Base-by-base conservation (phyloP, 2,888 invertebrate genomes). In the Blera fallax region DNA sequence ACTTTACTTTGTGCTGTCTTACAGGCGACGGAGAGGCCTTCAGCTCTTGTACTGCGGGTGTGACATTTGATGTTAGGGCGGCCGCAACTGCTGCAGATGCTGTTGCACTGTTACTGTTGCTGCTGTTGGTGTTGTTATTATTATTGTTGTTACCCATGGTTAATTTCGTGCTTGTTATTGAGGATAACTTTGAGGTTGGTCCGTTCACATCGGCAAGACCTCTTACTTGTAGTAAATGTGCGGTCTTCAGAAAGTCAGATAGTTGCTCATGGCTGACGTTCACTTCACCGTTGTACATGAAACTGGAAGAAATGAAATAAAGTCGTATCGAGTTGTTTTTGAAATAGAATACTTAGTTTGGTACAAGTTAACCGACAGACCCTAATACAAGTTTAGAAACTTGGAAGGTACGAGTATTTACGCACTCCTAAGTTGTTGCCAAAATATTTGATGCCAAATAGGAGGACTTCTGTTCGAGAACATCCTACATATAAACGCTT, bases 281-380 rank as follows among this genome's bases (percentile, higher is more conserved):
- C 34, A 97, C 97, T 92, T 97, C 97, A 84, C 97, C 97, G 92
- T 97, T 96, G 92, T 97, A 97, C 97, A 97, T 97, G 93, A 97
- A 97, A 92, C 95, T 95, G 90, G 45, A 48, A 64, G 18, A 10
- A 21, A 56, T 16, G 3, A 40, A 37, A 48, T 32, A 18, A 14
- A 52, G 14, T n/a, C n/a, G 18, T 8, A n/a, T n/a, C n/a, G n/a
- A n/a, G n/a, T n/a, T 24, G 24, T 24, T 24, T 24, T 24, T 24
- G 2, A 3, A 3, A 24, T 24, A 24, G 4, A 24, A n/a, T n/a
- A n/a, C n/a, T n/a, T n/a, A n/a, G n/a, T n/a, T n/a, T n/a, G n/a
- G n/a, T n/a, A n/a, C n/a, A n/a, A n/a, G n/a, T n/a, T n/a, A n/a
- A n/a, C n/a, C n/a, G n/a, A n/a, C n/a, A n/a, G n/a, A n/a, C n/a